phyloP scores from a whole-genome alignment of 2,113 vertebrate genomes.

The Galbula dea region DNA sequence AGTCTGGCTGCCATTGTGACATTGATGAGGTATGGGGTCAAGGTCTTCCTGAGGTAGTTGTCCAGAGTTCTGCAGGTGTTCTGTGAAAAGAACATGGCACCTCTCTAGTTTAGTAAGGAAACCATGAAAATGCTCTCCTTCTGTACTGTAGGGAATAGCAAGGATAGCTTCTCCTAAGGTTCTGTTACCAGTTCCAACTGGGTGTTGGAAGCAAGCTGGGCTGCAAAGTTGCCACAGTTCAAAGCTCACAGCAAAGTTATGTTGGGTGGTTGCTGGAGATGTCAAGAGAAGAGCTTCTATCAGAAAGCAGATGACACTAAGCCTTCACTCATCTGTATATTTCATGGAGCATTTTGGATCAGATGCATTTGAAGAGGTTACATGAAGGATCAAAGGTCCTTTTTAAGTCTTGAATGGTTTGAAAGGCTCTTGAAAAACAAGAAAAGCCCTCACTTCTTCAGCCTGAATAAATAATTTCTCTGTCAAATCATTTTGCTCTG shows the following conservation, averaged over 20 bases:
- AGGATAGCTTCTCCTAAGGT: background rate
- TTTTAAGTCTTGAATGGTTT: background rate
- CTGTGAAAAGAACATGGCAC: conserved; percentile 55
- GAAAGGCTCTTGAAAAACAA: background rate
- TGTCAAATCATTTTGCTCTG: background rate
- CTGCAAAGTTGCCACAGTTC: background rate
- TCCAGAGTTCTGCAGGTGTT: conserved; percentile 72
- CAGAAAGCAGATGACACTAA: background rate
- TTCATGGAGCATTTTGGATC: background rate
- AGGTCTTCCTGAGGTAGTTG: conserved; percentile 66
- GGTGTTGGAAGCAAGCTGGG: background rate
- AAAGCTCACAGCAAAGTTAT: background rate
- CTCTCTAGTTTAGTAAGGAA: background rate
- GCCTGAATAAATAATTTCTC: background rate
- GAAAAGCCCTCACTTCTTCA: background rate
- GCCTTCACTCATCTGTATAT: background rate
- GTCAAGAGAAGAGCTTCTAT: background rate
- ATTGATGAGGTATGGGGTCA: conserved; percentile 86
- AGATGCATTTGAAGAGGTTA: background rate
- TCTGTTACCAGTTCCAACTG: background rate
- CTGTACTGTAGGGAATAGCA: background rate
- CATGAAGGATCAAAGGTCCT: background rate
- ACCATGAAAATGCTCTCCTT: background rate
- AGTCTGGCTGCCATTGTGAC: conserved; percentile 85
- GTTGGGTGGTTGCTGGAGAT: background rate